Base-by-base conservation (phyloP, 2,113 vertebrate genomes). In the Aphyosemion australe region DNA sequence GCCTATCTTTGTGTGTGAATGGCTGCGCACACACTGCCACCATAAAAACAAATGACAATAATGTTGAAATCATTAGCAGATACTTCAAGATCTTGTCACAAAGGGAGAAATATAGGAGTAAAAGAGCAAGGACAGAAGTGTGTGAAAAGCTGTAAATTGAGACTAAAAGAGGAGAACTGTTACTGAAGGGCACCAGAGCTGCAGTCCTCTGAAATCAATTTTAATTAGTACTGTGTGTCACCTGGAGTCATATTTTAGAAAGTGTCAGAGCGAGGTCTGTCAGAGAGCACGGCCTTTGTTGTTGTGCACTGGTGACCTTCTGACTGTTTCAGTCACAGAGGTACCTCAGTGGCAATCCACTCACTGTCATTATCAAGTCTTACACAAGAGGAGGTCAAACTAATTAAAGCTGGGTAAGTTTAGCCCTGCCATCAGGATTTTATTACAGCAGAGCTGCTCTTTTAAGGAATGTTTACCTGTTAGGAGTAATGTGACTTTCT, bases 211-310 rank as follows among this genome's bases (percentile, higher is more conserved):
- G 19, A 82, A 86, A 90, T 90, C 87, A 74, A 86, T 89, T 90
- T 85, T 87, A 91, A 95, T 96, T 95, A 95, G 91, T 87, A 90
- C 87, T 88, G 83, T 61, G 91, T 85, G 90, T 92, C 93, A 92
- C 92, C 88, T 87, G 85, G 91, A 93, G 94, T 94, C 92, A 93
- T 95, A 87, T 91, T 94, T 92, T 84, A 93, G 76, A 64, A 73
- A 69, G 77, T 8, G 21, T 19, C 0, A 15, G 65, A 66, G 56
- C 39, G 53, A 60, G 72, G 60, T 79, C 69, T 79, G 72, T 79
- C 75, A 65, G 74, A 52, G 74, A 82, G 77, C 77, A 18, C 0
- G 45, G 82, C 66, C 77, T 81, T 66, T 49, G 59, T 70, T 50
- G 72, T 84, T 78, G 80, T 69, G 77, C 37, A 8, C 18, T 43